Conservation (phyloP, 2,888 invertebrate species). For the Andrena dorsata region DNA sequence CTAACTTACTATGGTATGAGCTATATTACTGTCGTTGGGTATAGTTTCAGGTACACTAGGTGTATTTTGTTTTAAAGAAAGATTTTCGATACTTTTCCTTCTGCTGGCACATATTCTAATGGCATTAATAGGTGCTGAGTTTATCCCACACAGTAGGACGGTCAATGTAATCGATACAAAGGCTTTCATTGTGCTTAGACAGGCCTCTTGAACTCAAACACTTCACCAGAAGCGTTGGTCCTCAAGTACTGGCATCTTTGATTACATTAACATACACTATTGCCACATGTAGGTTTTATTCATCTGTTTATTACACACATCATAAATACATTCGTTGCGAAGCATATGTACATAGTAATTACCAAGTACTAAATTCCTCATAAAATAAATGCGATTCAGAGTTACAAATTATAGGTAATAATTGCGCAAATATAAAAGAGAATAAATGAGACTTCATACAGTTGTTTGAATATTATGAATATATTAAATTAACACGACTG, state of each 20-base stretch:
- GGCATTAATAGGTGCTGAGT: constrained; percentile 73
- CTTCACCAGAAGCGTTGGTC: constrained; percentile 75
- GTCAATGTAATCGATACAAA: constrained; percentile 78
- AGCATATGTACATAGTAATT: neutral
- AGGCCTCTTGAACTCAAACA: constrained; percentile 76
- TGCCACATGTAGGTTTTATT: constrained; percentile 57
- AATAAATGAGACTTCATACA: neutral
- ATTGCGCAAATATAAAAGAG: neutral
- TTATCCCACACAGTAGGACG: constrained; percentile 75
- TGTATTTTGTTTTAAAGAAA: constrained; percentile 72
- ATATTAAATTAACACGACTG: neutral
- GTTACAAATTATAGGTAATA: neutral
- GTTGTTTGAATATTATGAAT: neutral
- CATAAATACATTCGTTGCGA: constrained; percentile 32
- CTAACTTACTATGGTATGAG: constrained; percentile 68
- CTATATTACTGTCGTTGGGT: constrained; percentile 71
- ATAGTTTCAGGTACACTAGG: constrained; percentile 71
- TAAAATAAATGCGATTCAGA: neutral
- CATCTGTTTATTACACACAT: constrained; percentile 63
- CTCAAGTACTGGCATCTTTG: constrained; percentile 77
- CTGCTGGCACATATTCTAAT: constrained; percentile 79
- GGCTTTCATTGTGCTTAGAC: constrained; percentile 78
- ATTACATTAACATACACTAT: constrained; percentile 64
- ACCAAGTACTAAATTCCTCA: constrained; percentile 2
- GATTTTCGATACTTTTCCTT: constrained; percentile 75